Evolutionary conservation across 2,113 vertebrate genomes (phyloP).

Genomic region (Myotis lucifugus): DNA sequence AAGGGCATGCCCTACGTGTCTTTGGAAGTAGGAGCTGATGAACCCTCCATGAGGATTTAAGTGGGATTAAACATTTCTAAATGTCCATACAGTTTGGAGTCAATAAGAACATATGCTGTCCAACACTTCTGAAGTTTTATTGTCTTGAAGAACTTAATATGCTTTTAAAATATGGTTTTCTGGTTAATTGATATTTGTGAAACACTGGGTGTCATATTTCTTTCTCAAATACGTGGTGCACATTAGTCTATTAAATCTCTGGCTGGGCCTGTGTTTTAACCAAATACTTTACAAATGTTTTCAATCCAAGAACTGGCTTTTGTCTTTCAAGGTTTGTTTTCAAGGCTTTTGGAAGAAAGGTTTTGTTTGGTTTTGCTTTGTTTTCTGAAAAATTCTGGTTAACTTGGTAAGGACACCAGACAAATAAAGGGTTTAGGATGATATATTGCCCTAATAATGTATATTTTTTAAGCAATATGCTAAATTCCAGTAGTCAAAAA

Average conservation of each 20-base stretch:
- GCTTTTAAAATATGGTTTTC: neutral
- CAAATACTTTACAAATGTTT: neutral
- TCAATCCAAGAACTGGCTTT: neutral
- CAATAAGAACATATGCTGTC: neutral
- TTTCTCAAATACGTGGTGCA: neutral
- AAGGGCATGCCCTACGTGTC: neutral
- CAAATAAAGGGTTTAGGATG: neutral
- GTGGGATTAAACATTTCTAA: neutral
- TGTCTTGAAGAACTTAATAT: neutral
- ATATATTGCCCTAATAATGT: neutral
- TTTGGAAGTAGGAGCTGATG: neutral
- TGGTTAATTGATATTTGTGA: neutral
- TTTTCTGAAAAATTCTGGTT: neutral
- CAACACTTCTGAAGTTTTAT: neutral
- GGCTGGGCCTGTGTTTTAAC: neutral
- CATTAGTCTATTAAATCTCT: neutral
- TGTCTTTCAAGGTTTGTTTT: neutral
- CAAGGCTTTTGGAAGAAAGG: neutral
- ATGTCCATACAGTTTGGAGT: neutral
- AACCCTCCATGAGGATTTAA: neutral
- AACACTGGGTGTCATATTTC: neutral
- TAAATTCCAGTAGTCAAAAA: neutral
- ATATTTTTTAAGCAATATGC: neutral
- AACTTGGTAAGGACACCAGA: neutral
- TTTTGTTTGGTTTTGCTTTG: conserved; percentile 23